Percentiles rank a stretch among this genome's conserved stretches.
Conservation (phyloP, 2,113 vertebrate genomes). For the Anolis carolinensis region DNA sequence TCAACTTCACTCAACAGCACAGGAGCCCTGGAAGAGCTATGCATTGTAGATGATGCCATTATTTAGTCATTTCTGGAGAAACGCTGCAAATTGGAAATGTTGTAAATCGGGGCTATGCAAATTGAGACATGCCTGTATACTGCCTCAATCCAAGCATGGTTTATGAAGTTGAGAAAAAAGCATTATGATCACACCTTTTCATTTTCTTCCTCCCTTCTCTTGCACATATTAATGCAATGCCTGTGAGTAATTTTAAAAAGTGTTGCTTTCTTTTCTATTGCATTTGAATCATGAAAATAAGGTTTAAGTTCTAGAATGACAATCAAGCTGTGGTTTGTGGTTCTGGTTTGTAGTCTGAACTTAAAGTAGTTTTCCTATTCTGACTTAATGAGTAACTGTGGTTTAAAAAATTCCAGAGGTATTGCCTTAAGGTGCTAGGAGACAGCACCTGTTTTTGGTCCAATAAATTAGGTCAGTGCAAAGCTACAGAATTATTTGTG, state of each 20-base stretch:
- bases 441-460: background rate
- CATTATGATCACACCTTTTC: background rate
- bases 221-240: background rate
- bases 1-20: too few relatives aligned
- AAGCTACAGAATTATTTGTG: background rate
- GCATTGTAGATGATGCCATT: too few relatives aligned
- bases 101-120: too few relatives aligned
- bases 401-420: background rate
- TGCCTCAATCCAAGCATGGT: background rate
- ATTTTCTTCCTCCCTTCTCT: background rate
- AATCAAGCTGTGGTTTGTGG: background rate
- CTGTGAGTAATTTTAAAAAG: background rate
- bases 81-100: too few relatives aligned
- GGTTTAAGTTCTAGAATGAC: background rate
- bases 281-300: background rate
- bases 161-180: background rate
- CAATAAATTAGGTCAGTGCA: background rate
- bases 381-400: background rate
- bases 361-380: background rate
- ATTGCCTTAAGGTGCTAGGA: background rate
- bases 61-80: too few relatives aligned
- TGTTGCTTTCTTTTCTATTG: background rate
- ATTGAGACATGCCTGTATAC: too few relatives aligned
- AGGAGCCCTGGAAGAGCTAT: too few relatives aligned
- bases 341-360: background rate